Conservation (phyloP, 2,888 invertebrate genomes). For the Philhelius pedissequus region DNA sequence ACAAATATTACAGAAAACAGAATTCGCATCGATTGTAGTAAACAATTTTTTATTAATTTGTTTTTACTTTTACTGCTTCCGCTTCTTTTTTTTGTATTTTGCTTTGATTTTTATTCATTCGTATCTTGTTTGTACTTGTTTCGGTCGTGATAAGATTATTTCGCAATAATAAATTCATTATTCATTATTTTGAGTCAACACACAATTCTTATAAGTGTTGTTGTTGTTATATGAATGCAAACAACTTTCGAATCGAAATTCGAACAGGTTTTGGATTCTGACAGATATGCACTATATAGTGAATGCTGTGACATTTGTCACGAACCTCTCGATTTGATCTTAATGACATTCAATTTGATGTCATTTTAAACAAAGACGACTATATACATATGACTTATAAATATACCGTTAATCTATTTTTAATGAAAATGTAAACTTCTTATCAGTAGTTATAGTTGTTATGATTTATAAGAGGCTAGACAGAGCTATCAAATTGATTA, state of each 20-base stretch:
- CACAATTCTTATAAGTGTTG: no score
- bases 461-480: slow-evolving; percentile 14
- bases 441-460: not conserved
- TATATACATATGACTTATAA: not conserved
- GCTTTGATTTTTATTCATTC: not conserved
- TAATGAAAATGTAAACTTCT: slow-evolving; percentile 1
- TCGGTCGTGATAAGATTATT: slow-evolving; percentile 32
- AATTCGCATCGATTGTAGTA: not conserved
- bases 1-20: not conserved
- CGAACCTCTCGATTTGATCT: not conserved
- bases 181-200: slow-evolving; percentile 9
- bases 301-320: slow-evolving; percentile 32
- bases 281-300: not conserved
- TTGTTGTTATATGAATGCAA: not conserved
- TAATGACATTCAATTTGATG: not conserved
- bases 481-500: not conserved
- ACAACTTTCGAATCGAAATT: slow-evolving; percentile 29
- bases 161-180: slow-evolving; percentile 21
- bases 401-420: not conserved
- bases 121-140: not conserved
- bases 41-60: slow-evolving; percentile 25
- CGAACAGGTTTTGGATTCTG: slow-evolving; percentile 30
- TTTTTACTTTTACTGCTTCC: not conserved
- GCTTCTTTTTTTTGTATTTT: not conserved
- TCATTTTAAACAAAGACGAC: not conserved